These are phyloP conservation scores for Sylvilagus floridanus DNA, from an alignment of 2,797 vertebrate species.

Conservation along the genomic window DNA sequence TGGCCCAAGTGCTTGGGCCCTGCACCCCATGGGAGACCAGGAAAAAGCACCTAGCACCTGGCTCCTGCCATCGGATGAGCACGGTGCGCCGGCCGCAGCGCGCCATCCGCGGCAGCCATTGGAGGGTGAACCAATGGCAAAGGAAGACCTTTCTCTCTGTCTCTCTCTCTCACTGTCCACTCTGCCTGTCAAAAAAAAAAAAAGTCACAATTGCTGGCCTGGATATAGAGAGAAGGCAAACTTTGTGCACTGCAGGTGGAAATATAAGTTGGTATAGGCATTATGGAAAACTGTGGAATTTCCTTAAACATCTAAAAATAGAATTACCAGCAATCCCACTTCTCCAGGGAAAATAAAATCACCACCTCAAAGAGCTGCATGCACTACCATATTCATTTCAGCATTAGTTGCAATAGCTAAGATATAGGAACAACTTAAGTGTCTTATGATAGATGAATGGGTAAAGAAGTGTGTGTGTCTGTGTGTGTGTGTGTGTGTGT, in stretches of 20 bases:
- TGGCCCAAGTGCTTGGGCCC: too few species aligned
- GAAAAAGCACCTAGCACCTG: too few species aligned
- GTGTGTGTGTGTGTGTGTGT: too few species aligned
- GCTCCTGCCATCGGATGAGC: too few species aligned
- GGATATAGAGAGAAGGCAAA: neutral
- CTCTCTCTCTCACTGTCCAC: too few species aligned
- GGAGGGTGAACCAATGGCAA: too few species aligned
- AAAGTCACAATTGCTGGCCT: neutral
- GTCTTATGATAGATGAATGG: neutral
- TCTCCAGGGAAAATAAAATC: neutral
- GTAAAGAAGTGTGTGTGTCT: neutral
- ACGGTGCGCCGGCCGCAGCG: too few species aligned
- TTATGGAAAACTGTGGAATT: neutral
- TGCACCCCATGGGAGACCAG: too few species aligned
- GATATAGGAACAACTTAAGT: neutral
- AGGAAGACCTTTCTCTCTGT: too few species aligned
- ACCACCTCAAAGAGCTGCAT: neutral
- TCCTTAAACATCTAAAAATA: neutral
- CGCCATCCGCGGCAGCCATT: too few species aligned
- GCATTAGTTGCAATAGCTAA: neutral
- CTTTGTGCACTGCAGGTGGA: neutral
- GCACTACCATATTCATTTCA: neutral
- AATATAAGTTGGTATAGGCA: neutral
- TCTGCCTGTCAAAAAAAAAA: too few species aligned
- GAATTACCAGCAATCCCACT: neutral